phyloP scores from a whole-genome alignment of 2,888 invertebrate species.

The Spilarctia lutea region DNA sequence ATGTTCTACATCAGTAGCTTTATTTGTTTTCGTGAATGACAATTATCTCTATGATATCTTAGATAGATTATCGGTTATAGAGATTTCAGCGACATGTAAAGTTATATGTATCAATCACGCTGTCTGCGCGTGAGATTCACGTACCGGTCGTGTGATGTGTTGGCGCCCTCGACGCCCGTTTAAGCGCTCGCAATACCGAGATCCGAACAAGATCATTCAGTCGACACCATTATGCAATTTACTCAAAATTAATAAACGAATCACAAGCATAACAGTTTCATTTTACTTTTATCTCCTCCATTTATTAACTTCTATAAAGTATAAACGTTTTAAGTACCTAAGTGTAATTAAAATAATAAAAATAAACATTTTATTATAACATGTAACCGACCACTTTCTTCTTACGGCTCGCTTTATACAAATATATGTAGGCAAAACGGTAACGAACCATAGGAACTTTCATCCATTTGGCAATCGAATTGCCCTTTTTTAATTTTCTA shows the following conservation, averaged over 20 bases:
- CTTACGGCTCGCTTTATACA: background rate
- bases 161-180: conserved; percentile 62
- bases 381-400: background rate
- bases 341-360: background rate
- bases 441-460: no score
- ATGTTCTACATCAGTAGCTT: conserved; percentile 61
- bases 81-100: conserved; percentile 62
- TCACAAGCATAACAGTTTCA: background rate
- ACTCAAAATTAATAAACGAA: conserved; percentile 29
- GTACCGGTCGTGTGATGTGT: conserved; percentile 66
- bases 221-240: conserved; percentile 46
- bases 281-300: background rate
- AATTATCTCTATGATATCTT: conserved; percentile 66
- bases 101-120: conserved; percentile 79
- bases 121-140: conserved; percentile 73
- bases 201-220: conserved; percentile 47
- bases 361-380: background rate
- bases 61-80: conserved; percentile 65
- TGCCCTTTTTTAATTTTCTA: no score
- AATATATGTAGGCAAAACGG: background rate
- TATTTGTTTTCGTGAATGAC: conserved; percentile 67
- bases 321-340: background rate
- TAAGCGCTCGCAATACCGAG: conserved; percentile 41
- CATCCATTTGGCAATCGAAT: no score
- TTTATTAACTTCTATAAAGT: background rate